Evolutionary conservation across 2,113 vertebrate species (phyloP).

Genomic region (Salvelinus sp.): DNA sequence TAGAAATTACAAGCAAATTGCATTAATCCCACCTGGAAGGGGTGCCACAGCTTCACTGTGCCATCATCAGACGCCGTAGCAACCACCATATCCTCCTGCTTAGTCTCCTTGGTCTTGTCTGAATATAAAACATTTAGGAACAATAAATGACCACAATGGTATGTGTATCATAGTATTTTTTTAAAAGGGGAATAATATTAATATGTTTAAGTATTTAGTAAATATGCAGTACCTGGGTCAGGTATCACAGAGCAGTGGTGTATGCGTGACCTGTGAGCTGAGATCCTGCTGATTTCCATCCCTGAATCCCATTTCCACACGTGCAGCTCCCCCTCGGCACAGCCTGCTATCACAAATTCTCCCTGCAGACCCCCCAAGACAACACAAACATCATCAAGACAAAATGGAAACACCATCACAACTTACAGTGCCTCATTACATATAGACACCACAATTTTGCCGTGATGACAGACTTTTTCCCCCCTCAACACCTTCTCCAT

Average conservation of each 20-base stretch:
- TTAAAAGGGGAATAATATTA: background rate
- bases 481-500: no score
- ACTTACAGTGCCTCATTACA: background rate
- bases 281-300: constrained; percentile 78
- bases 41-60: constrained; percentile 71
- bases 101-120: constrained; percentile 37
- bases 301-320: constrained; percentile 78
- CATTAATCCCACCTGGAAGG: constrained; percentile 66
- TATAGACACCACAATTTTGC: background rate
- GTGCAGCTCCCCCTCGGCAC: constrained; percentile 77
- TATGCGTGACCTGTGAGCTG: constrained; percentile 74
- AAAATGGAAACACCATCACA: background rate
- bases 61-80: constrained; percentile 69
- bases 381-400: background rate
- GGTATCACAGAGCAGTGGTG: constrained; percentile 68
- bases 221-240: constrained; percentile 34
- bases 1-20: no score
- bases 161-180: constrained; percentile 4
- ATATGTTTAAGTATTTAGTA: background rate
- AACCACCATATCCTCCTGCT: constrained; percentile 58
- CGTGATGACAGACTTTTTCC: no score
- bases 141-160: background rate
- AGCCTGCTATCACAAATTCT: constrained; percentile 72
- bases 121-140: constrained; percentile 20
- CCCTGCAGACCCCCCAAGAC: constrained; percentile 60